phyloP scores from a whole-genome alignment of 1,140 invertebrate genomes.

The Pachypeltis micranthus region DNA sequence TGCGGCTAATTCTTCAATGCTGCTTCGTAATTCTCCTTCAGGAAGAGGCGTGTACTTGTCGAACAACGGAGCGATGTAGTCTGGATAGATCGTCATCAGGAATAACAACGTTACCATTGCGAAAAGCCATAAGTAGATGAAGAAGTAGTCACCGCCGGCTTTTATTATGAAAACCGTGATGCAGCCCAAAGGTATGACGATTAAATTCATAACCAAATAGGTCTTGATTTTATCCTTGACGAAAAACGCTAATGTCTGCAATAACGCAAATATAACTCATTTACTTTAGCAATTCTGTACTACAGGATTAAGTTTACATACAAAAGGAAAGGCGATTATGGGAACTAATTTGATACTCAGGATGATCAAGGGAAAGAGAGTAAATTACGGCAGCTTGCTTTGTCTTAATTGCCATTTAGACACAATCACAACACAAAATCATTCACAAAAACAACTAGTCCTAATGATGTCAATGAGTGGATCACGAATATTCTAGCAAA shows the following conservation, averaged over 20 bases:
- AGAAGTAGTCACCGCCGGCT: constrained; percentile 82
- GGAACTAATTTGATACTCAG: neutral
- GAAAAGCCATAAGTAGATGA: constrained; percentile 90
- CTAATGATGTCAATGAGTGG: no score
- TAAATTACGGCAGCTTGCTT: no score
- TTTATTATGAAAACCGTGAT: constrained; percentile 80
- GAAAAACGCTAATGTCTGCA: constrained; percentile 79
- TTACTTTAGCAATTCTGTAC: constrained; percentile 27
- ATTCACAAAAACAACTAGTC: no score
- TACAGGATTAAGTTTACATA: no score
- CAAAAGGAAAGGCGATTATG: neutral
- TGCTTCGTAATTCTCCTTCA: constrained; percentile 71
- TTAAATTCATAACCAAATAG: constrained; percentile 61
- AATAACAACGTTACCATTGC: constrained; percentile 64
- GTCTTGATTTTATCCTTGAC: constrained; percentile 88
- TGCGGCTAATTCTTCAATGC: constrained; percentile 81
- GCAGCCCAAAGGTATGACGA: constrained; percentile 68
- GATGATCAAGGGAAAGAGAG: neutral
- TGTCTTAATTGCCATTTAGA: no score
- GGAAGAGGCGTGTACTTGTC: constrained; percentile 95
- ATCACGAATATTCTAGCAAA: no score
- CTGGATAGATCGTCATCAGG: constrained; percentile 83
- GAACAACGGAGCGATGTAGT: constrained; percentile 94
- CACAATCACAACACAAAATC: no score
- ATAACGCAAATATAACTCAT: constrained; percentile 26